Percentiles rank a stretch among this genome's conserved stretches.
These are phyloP conservation scores for Drosophila robusta DNA, from an alignment of 2,888 invertebrate species.

Conservation along the genomic window DNA sequence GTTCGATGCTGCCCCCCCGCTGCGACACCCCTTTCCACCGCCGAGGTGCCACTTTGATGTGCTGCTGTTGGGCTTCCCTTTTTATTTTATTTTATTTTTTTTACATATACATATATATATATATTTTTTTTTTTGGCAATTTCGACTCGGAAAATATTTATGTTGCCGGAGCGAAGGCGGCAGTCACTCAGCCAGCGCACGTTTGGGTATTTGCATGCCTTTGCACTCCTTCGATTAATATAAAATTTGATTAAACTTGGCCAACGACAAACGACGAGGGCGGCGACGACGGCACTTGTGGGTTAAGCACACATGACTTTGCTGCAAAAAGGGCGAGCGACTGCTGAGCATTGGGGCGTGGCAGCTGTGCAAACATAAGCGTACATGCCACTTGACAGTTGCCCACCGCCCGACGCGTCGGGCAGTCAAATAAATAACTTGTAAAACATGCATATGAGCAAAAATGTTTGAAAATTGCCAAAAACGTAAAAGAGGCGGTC, in stretches of 20 bases:
- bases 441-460: constrained; percentile 82
- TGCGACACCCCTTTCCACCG: constrained; percentile 45
- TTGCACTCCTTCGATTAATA: constrained; percentile 79
- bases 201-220: constrained; percentile 78
- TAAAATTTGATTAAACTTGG: constrained; percentile 80
- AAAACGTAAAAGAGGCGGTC: constrained; percentile 32
- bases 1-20: constrained; percentile 15
- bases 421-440: constrained; percentile 80
- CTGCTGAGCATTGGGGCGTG: constrained; percentile 50
- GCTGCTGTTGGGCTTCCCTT: constrained; percentile 22
- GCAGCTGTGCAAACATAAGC: constrained; percentile 65
- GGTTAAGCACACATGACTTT: constrained; percentile 77
- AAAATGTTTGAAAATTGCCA: constrained; percentile 79
- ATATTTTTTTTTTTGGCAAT: constrained; percentile 52
- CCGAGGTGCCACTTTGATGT: constrained; percentile 66
- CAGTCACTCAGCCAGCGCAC: constrained; percentile 50
- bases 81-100: constrained; percentile 3
- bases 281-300: constrained; percentile 47
- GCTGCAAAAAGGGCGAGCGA: constrained; percentile 31
- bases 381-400: constrained; percentile 38
- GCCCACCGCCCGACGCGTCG: constrained; percentile 24
- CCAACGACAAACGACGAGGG: constrained; percentile 52
- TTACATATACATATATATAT: no score
- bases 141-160: constrained; percentile 60
- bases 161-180: constrained; percentile 32